Evolutionary conservation across 2,797 vertebrate genomes (phyloP), one percentile per base, ranked within the genome.

Genomic region (Acanthiza pusilla): DNA sequence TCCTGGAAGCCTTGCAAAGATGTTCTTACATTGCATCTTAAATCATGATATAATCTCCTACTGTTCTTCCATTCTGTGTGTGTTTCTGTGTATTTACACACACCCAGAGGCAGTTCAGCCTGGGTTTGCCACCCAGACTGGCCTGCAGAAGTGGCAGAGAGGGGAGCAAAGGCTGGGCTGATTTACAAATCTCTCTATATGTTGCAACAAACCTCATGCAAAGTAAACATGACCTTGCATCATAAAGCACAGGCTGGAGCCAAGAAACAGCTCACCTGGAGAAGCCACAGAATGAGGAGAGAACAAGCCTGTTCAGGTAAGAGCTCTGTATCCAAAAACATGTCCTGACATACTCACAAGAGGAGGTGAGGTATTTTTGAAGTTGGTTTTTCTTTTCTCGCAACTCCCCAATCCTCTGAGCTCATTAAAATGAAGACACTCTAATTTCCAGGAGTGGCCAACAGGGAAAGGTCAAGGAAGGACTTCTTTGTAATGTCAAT

Each of bases 271-370:
- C 82, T 89, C 82, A 80, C 87, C 73, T 77, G 26, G 43, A 94
- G 53, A 80, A 95, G 54, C 66, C 86, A 77, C 18, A 78, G 71
- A 82, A 80, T 78, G 47, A 88, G 89, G 51, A 88, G 75, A 95
- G 91, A 90, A 86, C 93, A 95, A 95, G 93, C 43, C 93, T 32
- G 30, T 77, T 96, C 95, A 93, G 86, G 96, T 93, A 38, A 63
- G 90, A 86, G 60, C 34, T 71, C 63, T 80, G 48, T 60, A 88
- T 60, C 82, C 70, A 27, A 91, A 94, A 94, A 89, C 96, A 29
- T 78, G 94, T 51, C 93, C 85, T 84, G 91, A 88, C 95, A 84
- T 13, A 94, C 61, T 91, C n/a, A 4, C 68, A 68, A 72, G 92
- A 88, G 73, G 30, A 87, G 54, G 34, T 13, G 14, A 84, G 79